Evolutionary conservation across 1,140 invertebrate genomes (phyloP).

Genomic region (Holotrichia oblita): DNA sequence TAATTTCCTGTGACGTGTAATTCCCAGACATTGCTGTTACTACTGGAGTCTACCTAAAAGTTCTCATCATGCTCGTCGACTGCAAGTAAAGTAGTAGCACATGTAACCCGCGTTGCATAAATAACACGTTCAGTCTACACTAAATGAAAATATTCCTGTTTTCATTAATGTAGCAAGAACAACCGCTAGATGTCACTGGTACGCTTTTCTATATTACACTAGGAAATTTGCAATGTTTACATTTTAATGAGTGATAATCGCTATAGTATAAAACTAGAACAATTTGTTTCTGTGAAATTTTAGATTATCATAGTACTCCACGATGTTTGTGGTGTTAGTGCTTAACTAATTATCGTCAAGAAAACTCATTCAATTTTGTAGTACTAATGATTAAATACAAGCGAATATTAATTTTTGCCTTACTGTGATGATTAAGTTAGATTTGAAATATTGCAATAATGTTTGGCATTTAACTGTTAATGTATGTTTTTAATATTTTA

Average conservation of each 20-base stretch:
- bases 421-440: too few relatives aligned
- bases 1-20: conserved; percentile 3
- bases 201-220: not conserved
- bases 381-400: too few relatives aligned
- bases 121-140: not conserved
- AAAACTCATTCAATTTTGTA: too few relatives aligned
- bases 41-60: not conserved
- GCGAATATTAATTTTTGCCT: too few relatives aligned
- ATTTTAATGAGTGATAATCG: not conserved
- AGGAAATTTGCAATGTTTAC: not conserved
- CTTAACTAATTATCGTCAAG: not conserved
- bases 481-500: too few relatives aligned
- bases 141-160: conserved; percentile 4
- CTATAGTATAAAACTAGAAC: not conserved
- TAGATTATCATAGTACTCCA: not conserved
- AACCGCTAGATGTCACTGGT: not conserved
- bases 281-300: not conserved
- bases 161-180: not conserved
- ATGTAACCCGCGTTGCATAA: not conserved
- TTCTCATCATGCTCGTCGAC: not conserved
- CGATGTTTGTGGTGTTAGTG: not conserved
- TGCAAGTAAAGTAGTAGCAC: not conserved
- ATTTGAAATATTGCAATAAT: too few relatives aligned
- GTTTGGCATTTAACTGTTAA: too few relatives aligned
- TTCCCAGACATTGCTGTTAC: not conserved